phyloP scores from a whole-genome alignment of 2,888 invertebrate genomes.

The Eupithecia vulgata region DNA sequence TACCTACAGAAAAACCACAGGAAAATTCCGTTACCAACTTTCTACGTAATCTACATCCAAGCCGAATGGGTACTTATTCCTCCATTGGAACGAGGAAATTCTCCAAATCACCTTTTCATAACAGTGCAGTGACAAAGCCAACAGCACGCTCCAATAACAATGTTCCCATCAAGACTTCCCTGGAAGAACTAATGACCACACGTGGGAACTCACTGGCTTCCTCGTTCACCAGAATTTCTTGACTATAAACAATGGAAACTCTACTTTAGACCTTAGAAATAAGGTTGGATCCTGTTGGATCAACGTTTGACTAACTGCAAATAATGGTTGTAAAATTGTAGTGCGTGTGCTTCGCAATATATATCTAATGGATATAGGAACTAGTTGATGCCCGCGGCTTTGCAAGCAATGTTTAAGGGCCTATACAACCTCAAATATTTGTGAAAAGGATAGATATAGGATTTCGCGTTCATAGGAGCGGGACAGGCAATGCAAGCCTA shows the following conservation, averaged over 20 bases:
- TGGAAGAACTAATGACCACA: slow-evolving; percentile 73
- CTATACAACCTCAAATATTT: too few relatives aligned
- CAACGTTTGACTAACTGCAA: background rate
- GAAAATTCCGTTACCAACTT: too few relatives aligned
- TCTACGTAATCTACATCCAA: background rate
- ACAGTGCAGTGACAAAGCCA: slow-evolving; percentile 32
- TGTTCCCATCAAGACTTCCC: slow-evolving; percentile 69
- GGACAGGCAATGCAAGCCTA: too few relatives aligned
- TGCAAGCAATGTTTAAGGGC: too few relatives aligned
- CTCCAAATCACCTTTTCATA: slow-evolving; percentile 34
- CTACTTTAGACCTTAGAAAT: slow-evolving; percentile 10
- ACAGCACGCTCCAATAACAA: slow-evolving; percentile 54
- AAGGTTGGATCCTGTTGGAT: slow-evolving; percentile 16
- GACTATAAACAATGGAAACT: slow-evolving; percentile 13
- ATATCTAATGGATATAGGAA: background rate
- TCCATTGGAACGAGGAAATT: slow-evolving; percentile 6
- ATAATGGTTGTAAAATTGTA: slow-evolving; percentile 22
- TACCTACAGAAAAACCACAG: too few relatives aligned
- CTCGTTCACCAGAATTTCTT: slow-evolving; percentile 51
- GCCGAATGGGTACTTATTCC: background rate
- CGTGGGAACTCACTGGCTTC: slow-evolving; percentile 68
- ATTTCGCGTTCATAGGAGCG: too few relatives aligned
- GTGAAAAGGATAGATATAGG: too few relatives aligned
- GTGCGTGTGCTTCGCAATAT: background rate
- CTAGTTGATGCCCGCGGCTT: too few relatives aligned